Percentiles rank a stretch among this genome's conserved stretches.
These are phyloP conservation scores for Drosophila aff. DNA, from an alignment of 1,140 invertebrate species.

Conservation along the genomic window DNA sequence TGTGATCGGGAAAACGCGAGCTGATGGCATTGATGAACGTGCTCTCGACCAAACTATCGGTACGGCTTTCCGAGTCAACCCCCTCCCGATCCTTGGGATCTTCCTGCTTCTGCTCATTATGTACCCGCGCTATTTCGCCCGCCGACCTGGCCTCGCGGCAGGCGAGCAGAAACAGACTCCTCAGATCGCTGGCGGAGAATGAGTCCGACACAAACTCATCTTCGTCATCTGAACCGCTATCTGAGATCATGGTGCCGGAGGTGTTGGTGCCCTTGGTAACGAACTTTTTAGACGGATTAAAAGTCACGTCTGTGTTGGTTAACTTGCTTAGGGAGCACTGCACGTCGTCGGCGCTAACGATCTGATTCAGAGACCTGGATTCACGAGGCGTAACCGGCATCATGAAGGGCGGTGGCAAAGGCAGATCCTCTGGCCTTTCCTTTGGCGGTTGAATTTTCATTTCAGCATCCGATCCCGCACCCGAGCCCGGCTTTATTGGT, in stretches of 20 bases:
- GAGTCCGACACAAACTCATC: background rate
- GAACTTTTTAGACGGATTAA: constrained; percentile 52
- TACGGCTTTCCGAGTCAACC: background rate
- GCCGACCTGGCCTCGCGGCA: constrained; percentile 23
- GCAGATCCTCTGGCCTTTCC: constrained; percentile 25
- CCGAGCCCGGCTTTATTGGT: background rate
- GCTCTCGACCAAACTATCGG: constrained; percentile 49
- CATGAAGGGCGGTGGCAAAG: constrained; percentile 37
- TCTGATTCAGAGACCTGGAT: background rate
- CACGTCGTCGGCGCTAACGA: background rate
- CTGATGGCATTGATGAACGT: constrained; percentile 44
- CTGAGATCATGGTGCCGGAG: constrained; percentile 26
- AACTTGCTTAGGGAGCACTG: constrained; percentile 27
- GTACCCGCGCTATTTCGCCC: constrained; percentile 27
- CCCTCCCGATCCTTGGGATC: constrained; percentile 22
- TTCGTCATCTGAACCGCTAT: background rate
- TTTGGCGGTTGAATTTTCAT: constrained; percentile 1
- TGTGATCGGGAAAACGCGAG: constrained; percentile 48
- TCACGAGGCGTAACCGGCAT: constrained; percentile 1
- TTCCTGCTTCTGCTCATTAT: constrained; percentile 22
- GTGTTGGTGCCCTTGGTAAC: constrained; percentile 60
- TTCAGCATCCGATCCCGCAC: background rate
- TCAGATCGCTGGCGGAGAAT: constrained; percentile 12
- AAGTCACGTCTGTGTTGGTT: constrained; percentile 55
- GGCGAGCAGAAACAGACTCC: constrained; percentile 34